These are phyloP conservation scores for Liopterus haemorrhoidalis DNA, from an alignment of 2,888 invertebrate species.

Conservation along the genomic window DNA sequence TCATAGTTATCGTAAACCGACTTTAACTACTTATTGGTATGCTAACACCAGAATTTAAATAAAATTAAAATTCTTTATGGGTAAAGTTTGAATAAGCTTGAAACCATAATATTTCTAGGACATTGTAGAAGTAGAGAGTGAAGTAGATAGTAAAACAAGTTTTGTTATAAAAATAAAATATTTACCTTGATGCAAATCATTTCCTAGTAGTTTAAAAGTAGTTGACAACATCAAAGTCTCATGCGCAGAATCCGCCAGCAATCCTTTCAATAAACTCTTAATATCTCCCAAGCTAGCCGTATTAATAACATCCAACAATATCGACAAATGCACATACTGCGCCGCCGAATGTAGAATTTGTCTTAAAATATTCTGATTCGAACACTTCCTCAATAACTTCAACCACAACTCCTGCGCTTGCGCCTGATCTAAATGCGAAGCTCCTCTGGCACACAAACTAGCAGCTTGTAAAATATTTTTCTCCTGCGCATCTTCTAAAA, in stretches of 20 bases:
- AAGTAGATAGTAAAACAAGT: too few relatives aligned
- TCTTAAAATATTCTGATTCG: constrained; percentile 44
- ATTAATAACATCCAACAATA: constrained; percentile 55
- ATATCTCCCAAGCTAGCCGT: constrained; percentile 58
- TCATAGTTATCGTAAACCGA: too few relatives aligned
- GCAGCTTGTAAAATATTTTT: constrained; percentile 32
- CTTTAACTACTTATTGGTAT: too few relatives aligned
- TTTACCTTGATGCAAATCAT: constrained; percentile 59
- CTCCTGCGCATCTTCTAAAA: constrained; percentile 46
- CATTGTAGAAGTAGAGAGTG: too few relatives aligned
- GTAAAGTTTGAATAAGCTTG: too few relatives aligned
- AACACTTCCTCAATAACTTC: constrained; percentile 45
- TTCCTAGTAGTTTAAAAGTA: constrained; percentile 59
- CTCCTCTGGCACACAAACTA: constrained; percentile 47
- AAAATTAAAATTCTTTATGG: too few relatives aligned
- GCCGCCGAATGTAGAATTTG: constrained; percentile 52
- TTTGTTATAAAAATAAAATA: constrained; percentile 20
- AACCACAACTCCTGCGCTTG: constrained; percentile 51
- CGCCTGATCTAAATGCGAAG: constrained; percentile 44
- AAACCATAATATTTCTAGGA: too few relatives aligned
- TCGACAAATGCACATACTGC: constrained; percentile 52
- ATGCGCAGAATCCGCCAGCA: constrained; percentile 70
- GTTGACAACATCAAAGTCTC: constrained; percentile 66
- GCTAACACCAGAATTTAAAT: too few relatives aligned
- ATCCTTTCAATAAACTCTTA: constrained; percentile 55